phyloP scores from a whole-genome alignment of 2,888 invertebrate genomes.

The Dioctria rufipes region DNA sequence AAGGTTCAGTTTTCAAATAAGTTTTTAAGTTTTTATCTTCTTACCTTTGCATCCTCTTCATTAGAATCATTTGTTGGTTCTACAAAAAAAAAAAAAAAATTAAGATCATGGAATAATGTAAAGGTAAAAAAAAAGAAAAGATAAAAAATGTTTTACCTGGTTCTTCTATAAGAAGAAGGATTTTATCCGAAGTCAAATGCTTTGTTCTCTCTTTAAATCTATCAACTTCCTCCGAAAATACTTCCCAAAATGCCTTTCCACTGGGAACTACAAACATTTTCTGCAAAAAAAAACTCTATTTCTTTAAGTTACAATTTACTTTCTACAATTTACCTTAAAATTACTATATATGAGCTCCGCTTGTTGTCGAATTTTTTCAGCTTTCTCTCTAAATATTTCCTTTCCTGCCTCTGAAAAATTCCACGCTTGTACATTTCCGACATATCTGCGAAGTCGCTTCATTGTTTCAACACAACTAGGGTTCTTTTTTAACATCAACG shows the following conservation, averaged over 20 bases:
- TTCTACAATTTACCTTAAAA: constrained; percentile 62
- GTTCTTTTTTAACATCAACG: constrained; percentile 86
- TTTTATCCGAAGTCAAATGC: constrained; percentile 69
- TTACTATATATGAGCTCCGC: constrained; percentile 74
- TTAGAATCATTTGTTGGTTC: neutral
- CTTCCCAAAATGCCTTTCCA: constrained; percentile 80
- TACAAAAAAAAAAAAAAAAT: neutral
- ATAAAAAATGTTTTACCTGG: constrained; percentile 23
- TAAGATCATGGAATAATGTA: no score
- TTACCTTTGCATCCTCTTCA: constrained; percentile 25
- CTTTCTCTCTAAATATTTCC: constrained; percentile 77
- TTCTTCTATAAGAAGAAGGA: constrained; percentile 29
- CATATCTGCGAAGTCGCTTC: constrained; percentile 82
- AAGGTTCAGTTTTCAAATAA: neutral
- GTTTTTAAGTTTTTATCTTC: neutral
- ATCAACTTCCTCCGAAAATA: constrained; percentile 78
- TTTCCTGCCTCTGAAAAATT: constrained; percentile 76
- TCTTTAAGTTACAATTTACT: neutral
- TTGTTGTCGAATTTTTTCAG: constrained; percentile 79
- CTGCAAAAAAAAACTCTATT: constrained; percentile 61
- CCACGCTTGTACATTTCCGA: constrained; percentile 86
- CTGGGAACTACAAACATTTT: constrained; percentile 77
- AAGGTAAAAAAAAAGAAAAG: no score
- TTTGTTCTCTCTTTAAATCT: constrained; percentile 80
- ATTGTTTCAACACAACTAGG: constrained; percentile 85